These are phyloP conservation scores for Labroides dimidiatus DNA, from an alignment of 2,797 vertebrate genomes.

Conservation along the genomic window DNA sequence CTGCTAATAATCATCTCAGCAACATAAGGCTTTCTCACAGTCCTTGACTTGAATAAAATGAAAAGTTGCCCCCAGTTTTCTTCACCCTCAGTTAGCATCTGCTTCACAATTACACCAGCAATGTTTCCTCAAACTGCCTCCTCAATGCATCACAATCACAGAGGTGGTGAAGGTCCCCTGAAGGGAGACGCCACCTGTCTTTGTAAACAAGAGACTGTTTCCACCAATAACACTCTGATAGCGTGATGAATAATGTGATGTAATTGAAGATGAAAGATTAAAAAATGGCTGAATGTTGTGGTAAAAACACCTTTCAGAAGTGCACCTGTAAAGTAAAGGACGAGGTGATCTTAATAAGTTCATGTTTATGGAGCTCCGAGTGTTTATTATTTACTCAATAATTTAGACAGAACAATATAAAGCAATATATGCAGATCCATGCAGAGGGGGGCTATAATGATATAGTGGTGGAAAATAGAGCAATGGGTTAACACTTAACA, in stretches of 20 bases:
- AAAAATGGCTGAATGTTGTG: constrained; percentile 21
- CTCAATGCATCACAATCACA: constrained; percentile 32
- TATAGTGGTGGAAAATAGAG: constrained; percentile 30
- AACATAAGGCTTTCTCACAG: constrained; percentile 43
- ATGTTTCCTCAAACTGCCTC: constrained; percentile 31
- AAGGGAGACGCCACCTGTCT: constrained; percentile 50
- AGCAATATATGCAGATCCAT: constrained; percentile 32
- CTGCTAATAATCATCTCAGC: constrained; percentile 6
- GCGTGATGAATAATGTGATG: constrained; percentile 40
- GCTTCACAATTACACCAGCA: constrained; percentile 42
- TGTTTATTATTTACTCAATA: not conserved
- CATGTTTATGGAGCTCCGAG: not conserved
- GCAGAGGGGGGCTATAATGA: constrained; percentile 45
- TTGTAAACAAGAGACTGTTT: constrained; percentile 26
- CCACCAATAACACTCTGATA: constrained; percentile 40
- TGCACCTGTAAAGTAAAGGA: constrained; percentile 30
- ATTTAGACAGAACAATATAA: constrained; percentile 29
- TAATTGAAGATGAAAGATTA: constrained; percentile 52
- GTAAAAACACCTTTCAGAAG: constrained; percentile 19
- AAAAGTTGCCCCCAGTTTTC: constrained; percentile 35
- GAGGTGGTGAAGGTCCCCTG: constrained; percentile 31
- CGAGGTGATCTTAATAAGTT: constrained; percentile 5
- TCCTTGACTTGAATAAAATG: constrained; percentile 13
- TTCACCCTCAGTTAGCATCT: constrained; percentile 34
- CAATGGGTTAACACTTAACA: constrained; percentile 45